These are phyloP conservation scores for Pectinophora gossypiella DNA, from an alignment of 1,140 invertebrate genomes.

Conservation along the genomic window DNA sequence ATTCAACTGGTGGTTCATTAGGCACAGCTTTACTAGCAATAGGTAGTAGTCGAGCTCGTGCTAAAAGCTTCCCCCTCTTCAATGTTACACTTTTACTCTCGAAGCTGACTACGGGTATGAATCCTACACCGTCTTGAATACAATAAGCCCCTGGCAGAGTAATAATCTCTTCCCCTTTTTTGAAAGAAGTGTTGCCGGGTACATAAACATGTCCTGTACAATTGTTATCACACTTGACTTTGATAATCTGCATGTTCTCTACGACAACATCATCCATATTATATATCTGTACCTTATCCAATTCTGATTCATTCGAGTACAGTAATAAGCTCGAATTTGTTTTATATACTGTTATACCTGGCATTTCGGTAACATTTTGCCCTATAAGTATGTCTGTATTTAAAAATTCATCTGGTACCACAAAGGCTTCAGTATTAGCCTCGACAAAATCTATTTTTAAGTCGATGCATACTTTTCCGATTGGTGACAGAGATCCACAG, in stretches of 20 bases:
- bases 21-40: no score
- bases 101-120: not conserved
- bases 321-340: not conserved
- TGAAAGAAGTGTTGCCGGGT: not conserved
- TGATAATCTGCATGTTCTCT: no score
- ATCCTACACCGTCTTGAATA: not conserved
- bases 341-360: slow-evolving; percentile 6
- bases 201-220: not conserved
- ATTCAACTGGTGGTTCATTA: no score
- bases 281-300: no score
- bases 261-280: no score
- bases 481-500: not conserved
- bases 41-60: not conserved
- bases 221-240: no score
- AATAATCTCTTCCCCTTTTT: not conserved
- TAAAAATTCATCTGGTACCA: slow-evolving; percentile 1
- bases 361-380: slow-evolving; percentile 7
- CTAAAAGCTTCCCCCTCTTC: not conserved
- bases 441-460: slow-evolving; percentile 7
- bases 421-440: slow-evolving; percentile 1
- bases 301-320: no score
- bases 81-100: not conserved
- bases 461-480: not conserved
- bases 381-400: slow-evolving; percentile 8
- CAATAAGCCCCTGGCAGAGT: not conserved